Evolutionary conservation across 2,113 vertebrate genomes (phyloP).

Genomic region (Oenanthe oenanthe): DNA sequence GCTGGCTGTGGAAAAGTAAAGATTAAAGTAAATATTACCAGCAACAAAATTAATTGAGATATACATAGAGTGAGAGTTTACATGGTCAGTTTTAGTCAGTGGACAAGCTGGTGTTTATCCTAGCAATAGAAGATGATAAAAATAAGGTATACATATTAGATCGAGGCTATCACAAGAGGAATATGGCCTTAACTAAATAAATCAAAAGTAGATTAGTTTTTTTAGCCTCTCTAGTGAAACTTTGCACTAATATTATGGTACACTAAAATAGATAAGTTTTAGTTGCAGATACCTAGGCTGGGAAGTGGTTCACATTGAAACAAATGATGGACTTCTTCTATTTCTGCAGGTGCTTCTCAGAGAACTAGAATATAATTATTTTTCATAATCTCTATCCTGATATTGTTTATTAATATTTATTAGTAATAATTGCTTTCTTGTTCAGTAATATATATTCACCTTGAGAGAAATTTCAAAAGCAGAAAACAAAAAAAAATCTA

Average conservation of each 20-base stretch:
- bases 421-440: constrained; percentile 25
- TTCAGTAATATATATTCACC: background rate
- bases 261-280: background rate
- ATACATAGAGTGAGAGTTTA: background rate
- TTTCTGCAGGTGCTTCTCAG: background rate
- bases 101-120: background rate
- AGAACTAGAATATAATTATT: background rate
- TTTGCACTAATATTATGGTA: background rate
- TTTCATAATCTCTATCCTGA: background rate
- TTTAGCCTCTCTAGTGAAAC: background rate
- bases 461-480: constrained; percentile 15
- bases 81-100: background rate
- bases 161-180: background rate
- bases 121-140: constrained; percentile 3
- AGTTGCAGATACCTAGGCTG: background rate
- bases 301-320: background rate
- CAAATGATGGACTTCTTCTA: background rate
- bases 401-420: constrained; percentile 2
- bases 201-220: background rate
- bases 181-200: constrained; percentile 7
- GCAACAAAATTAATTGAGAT: constrained; percentile 1
- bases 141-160: background rate
- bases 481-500: background rate
- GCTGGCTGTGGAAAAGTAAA: background rate
- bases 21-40: background rate